Percentiles rank a stretch among this genome's conserved stretches.
Conservation (phyloP, 2,113 vertebrate species). For the Poeciliopsis prolifica region DNA sequence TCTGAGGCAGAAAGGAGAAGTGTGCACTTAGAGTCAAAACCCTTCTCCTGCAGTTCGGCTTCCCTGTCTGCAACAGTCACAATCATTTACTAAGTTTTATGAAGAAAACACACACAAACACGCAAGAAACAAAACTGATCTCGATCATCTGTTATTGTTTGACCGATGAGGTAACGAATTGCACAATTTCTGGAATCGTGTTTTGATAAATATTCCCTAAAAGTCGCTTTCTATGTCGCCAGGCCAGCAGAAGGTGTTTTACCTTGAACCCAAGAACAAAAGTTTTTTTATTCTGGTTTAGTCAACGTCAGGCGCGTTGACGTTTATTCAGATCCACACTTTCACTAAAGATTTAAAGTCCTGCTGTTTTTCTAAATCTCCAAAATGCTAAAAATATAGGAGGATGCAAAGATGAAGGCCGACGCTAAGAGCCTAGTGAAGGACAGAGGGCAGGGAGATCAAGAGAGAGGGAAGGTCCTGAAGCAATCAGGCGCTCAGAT, state of each 20-base stretch:
- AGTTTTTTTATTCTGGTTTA: neutral
- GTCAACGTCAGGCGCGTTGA: neutral
- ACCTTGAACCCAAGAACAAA: neutral
- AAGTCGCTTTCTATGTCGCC: neutral
- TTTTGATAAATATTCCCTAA: conserved; percentile 34
- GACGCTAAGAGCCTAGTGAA: conserved; percentile 29
- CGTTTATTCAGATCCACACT: neutral
- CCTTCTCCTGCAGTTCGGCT: conserved; percentile 49
- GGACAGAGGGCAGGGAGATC: conserved; percentile 8
- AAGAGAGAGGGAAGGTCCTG: conserved; percentile 43
- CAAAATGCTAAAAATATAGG: neutral
- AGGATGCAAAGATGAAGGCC: conserved; percentile 1
- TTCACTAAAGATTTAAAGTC: neutral
- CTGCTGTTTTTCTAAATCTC: neutral
- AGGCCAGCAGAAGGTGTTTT: neutral
- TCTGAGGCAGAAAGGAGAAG: conserved; percentile 52
- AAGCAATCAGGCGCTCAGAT: conserved; percentile 60
- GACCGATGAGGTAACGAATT: conserved; percentile 18
- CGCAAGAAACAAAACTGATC: conserved; percentile 17
- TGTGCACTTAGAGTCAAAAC: conserved; percentile 54
- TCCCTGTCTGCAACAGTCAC: conserved; percentile 59
- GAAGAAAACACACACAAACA: conserved; percentile 18
- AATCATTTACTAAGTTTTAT: conserved; percentile 41
- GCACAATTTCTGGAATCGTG: conserved; percentile 18
- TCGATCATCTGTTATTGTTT: conserved; percentile 18